Percentiles rank a stretch among this genome's conserved stretches.
Evolutionary conservation across 2,888 invertebrate genomes (phyloP).

Genomic region (Leptarthrus brevirostris): DNA sequence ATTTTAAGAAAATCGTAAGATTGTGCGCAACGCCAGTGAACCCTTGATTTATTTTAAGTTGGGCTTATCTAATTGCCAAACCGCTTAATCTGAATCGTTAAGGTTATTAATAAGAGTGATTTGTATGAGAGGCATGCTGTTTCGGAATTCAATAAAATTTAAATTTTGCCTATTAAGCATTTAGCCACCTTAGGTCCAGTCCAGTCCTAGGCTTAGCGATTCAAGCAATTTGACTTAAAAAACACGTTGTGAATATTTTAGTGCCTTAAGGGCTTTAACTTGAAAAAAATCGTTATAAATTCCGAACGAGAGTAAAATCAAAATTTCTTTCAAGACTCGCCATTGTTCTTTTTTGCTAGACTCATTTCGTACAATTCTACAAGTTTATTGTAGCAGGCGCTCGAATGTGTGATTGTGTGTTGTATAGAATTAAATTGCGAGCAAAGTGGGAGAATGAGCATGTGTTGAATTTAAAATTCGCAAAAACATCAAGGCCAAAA

Average conservation of each 20-base stretch:
- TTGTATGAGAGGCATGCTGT: neutral
- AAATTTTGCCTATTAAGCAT: neutral
- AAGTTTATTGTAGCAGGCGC: neutral
- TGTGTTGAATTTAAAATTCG: constrained; percentile 45
- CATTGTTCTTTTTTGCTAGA: neutral
- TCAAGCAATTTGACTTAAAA: neutral
- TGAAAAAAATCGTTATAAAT: too few species aligned
- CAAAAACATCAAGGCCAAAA: constrained; percentile 45
- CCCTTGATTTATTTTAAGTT: too few species aligned
- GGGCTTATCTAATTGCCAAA: neutral
- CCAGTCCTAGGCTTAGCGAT: neutral
- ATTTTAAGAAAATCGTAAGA: too few species aligned
- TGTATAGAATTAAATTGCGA: constrained; percentile 27
- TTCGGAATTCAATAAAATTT: too few species aligned
- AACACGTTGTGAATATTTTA: neutral
- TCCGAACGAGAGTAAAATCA: neutral
- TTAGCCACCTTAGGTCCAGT: neutral
- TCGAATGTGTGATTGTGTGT: neutral
- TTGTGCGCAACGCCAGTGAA: too few species aligned
- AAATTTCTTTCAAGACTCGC: neutral
- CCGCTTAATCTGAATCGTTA: neutral
- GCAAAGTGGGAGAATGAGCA: constrained; percentile 17
- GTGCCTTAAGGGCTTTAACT: too few species aligned
- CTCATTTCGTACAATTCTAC: neutral
- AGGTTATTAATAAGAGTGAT: neutral